A percentile compares a stretch with the other conserved stretches of the same genome.
These are phyloP conservation scores for Eulacestoma nigropectus DNA, from an alignment of 2,113 vertebrate genomes.

Conservation along the genomic window DNA sequence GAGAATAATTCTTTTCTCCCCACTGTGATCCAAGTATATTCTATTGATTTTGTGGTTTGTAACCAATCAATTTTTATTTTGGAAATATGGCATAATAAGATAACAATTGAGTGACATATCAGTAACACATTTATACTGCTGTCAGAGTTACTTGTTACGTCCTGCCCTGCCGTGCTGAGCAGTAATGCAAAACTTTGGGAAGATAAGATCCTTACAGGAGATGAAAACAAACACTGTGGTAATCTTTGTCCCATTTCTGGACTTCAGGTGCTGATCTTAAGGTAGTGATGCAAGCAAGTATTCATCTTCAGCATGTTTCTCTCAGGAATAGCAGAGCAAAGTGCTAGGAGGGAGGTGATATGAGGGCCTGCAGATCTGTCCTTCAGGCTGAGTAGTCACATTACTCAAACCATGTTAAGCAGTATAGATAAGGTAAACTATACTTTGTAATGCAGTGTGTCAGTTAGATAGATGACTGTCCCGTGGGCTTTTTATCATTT, in stretches of 20 bases:
- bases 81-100: conserved; percentile 46
- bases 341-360: background rate
- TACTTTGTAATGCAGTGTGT: background rate
- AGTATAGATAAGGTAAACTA: background rate
- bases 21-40: background rate
- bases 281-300: background rate
- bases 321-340: background rate
- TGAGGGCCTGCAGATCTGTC: background rate
- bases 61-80: conserved; percentile 31
- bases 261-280: conserved; percentile 40
- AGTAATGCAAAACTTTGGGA: conserved; percentile 20
- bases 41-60: background rate
- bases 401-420: background rate
- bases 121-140: conserved; percentile 22
- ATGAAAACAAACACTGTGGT: conserved; percentile 58
- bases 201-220: conserved; percentile 57
- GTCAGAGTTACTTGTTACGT: conserved; percentile 2
- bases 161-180: background rate
- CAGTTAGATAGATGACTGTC: background rate
- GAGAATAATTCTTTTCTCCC: background rate
- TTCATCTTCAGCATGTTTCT: background rate
- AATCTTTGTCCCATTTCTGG: conserved; percentile 57
- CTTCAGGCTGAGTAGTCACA: background rate
- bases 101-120: conserved; percentile 51
- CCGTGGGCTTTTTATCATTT: background rate